phyloP scores from a whole-genome alignment of 2,113 vertebrate species.

The Nesoenas mayeri region DNA sequence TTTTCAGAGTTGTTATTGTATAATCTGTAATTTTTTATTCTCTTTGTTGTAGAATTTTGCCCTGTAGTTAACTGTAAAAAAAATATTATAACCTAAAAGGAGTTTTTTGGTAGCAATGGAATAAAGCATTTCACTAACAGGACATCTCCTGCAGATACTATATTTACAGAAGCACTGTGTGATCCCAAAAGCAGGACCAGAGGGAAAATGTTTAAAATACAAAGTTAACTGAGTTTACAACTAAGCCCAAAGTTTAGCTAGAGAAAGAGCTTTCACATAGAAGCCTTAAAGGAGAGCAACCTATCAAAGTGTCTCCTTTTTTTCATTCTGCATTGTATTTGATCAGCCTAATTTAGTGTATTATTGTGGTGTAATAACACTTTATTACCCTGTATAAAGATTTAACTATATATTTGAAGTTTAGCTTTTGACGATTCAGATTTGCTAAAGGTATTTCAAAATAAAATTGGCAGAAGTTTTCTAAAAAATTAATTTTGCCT shows the following conservation, averaged over 20 bases:
- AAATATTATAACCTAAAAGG: not conserved
- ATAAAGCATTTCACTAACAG: not conserved
- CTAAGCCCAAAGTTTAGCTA: not conserved
- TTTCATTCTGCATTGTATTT: not conserved
- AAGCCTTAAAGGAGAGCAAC: not conserved
- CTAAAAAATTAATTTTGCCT: not conserved
- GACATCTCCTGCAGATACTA: not conserved
- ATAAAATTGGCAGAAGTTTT: not conserved
- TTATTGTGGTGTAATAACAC: not conserved
- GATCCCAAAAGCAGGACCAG: not conserved
- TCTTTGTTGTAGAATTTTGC: not conserved
- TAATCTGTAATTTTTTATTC: not conserved
- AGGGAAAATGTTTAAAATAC: not conserved
- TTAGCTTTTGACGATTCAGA: not conserved
- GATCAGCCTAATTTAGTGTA: not conserved
- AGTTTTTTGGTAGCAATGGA: not conserved
- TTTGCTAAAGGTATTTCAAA: not conserved
- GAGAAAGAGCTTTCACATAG: not conserved
- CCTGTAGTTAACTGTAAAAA: not conserved
- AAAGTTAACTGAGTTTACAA: not conserved
- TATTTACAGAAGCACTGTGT: not conserved
- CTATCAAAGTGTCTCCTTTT: not conserved
- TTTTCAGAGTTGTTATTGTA: not conserved
- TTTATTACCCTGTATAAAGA: not conserved
- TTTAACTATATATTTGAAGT: not conserved